phyloP scores from a whole-genome alignment of 2,888 invertebrate genomes.

The Apamea anceps region DNA sequence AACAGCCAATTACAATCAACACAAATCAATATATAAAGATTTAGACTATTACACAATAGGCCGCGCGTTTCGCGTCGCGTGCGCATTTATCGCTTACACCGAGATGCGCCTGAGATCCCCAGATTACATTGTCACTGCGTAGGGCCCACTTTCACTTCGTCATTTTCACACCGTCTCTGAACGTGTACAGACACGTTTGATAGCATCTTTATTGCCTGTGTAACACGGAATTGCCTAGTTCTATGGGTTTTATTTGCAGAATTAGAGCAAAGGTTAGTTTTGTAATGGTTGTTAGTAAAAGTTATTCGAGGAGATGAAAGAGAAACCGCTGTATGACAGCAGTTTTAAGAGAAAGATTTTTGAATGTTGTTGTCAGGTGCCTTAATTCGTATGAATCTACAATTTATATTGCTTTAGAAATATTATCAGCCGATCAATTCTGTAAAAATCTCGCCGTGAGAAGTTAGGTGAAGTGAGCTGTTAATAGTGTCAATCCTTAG shows the following conservation, averaged over 20 bases:
- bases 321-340: background rate
- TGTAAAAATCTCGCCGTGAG: too few species aligned
- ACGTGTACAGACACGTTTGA: slow-evolving; percentile 53
- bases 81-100: slow-evolving; percentile 59
- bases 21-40: slow-evolving; percentile 54
- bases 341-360: too few species aligned
- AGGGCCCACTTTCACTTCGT: slow-evolving; percentile 75
- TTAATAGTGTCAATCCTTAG: too few species aligned
- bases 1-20: slow-evolving; percentile 36
- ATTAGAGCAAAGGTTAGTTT: slow-evolving; percentile 56
- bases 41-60: slow-evolving; percentile 69
- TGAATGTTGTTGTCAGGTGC: too few species aligned
- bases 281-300: slow-evolving; percentile 41
- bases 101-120: slow-evolving; percentile 71
- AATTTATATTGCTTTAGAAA: too few species aligned
- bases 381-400: too few species aligned
- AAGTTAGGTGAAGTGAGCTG: too few species aligned
- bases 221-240: slow-evolving; percentile 57
- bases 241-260: slow-evolving; percentile 46
- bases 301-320: slow-evolving; percentile 29
- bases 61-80: slow-evolving; percentile 67
- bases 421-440: too few species aligned
- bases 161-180: slow-evolving; percentile 67
- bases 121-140: slow-evolving; percentile 79
- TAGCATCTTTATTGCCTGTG: slow-evolving; percentile 62